These are phyloP conservation scores for Tetropium fuscum DNA, from an alignment of 2,888 invertebrate genomes.

Conservation along the genomic window DNA sequence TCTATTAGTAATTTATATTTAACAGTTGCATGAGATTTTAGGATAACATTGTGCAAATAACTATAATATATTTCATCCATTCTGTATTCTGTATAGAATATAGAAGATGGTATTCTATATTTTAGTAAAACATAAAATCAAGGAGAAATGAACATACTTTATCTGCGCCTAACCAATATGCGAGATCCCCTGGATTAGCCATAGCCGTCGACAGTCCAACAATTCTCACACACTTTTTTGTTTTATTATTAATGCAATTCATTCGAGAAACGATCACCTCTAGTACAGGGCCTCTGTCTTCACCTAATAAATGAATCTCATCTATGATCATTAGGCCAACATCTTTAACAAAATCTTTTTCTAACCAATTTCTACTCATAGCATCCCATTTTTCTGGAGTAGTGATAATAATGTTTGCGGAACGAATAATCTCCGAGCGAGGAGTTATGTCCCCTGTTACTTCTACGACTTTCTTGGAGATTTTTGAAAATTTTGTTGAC, in stretches of 20 bases:
- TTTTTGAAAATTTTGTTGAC: constrained; percentile 80
- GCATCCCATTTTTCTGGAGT: constrained; percentile 99
- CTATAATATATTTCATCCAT: too few relatives aligned
- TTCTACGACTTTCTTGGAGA: constrained; percentile 91
- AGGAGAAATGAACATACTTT: constrained; percentile 57
- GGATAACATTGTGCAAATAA: too few relatives aligned
- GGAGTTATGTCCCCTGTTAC: constrained; percentile 95
- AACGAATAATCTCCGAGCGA: constrained; percentile 84
- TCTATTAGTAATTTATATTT: too few relatives aligned
- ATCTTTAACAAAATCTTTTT: constrained; percentile 91
- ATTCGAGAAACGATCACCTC: constrained; percentile 99
- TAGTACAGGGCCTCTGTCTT: constrained; percentile 89
- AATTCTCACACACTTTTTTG: constrained; percentile 84
- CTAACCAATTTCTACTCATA: constrained; percentile 98
- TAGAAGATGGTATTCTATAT: too few relatives aligned
- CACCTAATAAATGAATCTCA: constrained; percentile 97
- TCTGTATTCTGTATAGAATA: too few relatives aligned
- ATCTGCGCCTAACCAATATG: constrained; percentile 94
- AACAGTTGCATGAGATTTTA: too few relatives aligned
- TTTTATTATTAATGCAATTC: constrained; percentile 95
- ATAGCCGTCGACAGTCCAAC: constrained; percentile 97
- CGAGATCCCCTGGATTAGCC: constrained; percentile 97
- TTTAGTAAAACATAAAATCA: not conserved
- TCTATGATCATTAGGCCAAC: constrained; percentile 96
- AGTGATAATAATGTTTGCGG: constrained; percentile 94